Evolutionary conservation across 2,888 invertebrate genomes (phyloP).

Genomic region (Octonoba sinensis): DNA sequence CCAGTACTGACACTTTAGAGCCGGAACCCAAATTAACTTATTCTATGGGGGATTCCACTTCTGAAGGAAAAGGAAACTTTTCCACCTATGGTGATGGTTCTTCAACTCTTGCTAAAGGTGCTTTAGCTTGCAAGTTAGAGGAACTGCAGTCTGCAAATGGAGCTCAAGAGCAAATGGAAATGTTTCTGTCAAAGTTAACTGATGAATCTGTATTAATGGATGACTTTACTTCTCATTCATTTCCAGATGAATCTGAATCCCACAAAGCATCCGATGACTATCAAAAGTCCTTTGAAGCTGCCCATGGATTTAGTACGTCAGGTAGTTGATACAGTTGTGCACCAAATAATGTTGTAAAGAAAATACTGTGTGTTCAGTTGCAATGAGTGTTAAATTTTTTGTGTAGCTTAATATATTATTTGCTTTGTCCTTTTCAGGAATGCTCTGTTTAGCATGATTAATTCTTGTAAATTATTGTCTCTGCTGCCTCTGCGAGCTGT

Average conservation of each 20-base stretch:
- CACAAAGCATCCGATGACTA: slow-evolving; percentile 46
- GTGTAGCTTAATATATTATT: slow-evolving; percentile 11
- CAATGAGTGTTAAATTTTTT: slow-evolving; percentile 19
- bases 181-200: slow-evolving; percentile 59
- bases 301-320: slow-evolving; percentile 60
- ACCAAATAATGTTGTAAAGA: slow-evolving; percentile 55
- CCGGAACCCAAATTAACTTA: slow-evolving; percentile 68
- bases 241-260: slow-evolving; percentile 50
- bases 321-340: slow-evolving; percentile 62
- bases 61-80: slow-evolving; percentile 35
- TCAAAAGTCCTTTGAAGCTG: slow-evolving; percentile 50
- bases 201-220: slow-evolving; percentile 58
- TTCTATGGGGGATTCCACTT: slow-evolving; percentile 67
- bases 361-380: slow-evolving; percentile 39
- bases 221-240: slow-evolving; percentile 57
- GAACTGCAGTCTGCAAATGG: slow-evolving; percentile 50
- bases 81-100: slow-evolving; percentile 13
- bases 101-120: slow-evolving; percentile 35
- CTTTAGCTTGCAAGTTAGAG: slow-evolving; percentile 44
- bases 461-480: no score
- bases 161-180: slow-evolving; percentile 59
- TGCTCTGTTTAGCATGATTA: no score
- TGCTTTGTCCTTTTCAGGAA: no score
- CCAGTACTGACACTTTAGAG: slow-evolving; percentile 81
- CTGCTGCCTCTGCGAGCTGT: no score